These are phyloP conservation scores for Metopolophium dirhodum DNA, from an alignment of 1,140 invertebrate species.

Conservation along the genomic window DNA sequence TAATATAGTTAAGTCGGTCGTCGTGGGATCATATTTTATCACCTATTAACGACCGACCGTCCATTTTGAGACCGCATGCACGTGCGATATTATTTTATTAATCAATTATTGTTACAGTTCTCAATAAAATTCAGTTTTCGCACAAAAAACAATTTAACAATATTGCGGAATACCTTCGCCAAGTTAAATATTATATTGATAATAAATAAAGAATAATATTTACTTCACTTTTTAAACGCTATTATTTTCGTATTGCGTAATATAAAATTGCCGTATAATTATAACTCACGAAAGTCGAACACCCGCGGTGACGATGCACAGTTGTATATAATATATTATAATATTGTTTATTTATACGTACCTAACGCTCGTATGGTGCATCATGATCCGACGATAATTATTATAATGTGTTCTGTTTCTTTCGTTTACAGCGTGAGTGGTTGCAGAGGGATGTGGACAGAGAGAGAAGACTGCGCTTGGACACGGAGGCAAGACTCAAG, in stretches of 20 bases:
- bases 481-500: conserved; percentile 67
- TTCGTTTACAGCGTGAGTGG: conserved; percentile 66
- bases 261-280: background rate
- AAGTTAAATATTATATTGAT: no score
- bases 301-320: background rate
- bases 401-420: background rate
- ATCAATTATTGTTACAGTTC: background rate
- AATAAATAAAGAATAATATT: background rate
- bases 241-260: background rate
- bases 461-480: conserved; percentile 67
- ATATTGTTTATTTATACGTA: background rate
- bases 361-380: background rate
- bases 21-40: background rate
- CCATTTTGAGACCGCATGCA: background rate
- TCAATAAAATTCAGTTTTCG: background rate
- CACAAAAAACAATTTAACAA: background rate
- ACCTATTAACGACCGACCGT: background rate
- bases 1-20: no score
- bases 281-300: background rate
- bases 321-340: background rate
- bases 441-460: conserved; percentile 70
- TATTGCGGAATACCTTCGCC: no score
- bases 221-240: background rate
- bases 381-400: background rate
- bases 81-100: background rate